Evolutionary conservation across 2,797 vertebrate species (phyloP).

Genomic region (Aeoliscus strigatus): DNA sequence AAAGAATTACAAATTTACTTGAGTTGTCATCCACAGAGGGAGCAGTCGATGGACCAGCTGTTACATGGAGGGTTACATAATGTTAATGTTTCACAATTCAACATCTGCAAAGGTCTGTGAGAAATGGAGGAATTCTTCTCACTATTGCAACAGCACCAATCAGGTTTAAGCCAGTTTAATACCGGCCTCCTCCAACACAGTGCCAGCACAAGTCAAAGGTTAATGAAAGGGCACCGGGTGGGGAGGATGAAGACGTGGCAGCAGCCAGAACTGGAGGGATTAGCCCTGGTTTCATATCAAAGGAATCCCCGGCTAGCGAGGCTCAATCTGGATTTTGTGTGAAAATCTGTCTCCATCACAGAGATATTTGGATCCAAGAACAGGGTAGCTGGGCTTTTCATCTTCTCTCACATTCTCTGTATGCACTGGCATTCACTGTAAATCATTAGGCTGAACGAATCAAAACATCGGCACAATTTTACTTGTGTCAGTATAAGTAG

Average conservation of each 20-base stretch:
- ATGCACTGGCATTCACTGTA: constrained; percentile 10
- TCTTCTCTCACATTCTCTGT: constrained; percentile 47
- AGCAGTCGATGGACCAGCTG: neutral
- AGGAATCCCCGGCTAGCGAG: constrained; percentile 66
- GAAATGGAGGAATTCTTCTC: constrained; percentile 59
- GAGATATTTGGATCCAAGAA: constrained; percentile 49
- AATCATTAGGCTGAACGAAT: constrained; percentile 7
- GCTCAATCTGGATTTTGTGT: constrained; percentile 70
- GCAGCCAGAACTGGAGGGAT: constrained; percentile 70
- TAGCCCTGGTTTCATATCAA: constrained; percentile 81
- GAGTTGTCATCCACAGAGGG: neutral
- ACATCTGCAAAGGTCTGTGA: constrained; percentile 67
- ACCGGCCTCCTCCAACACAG: constrained; percentile 74
- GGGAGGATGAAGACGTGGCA: constrained; percentile 78
- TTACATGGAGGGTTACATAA: constrained; percentile 56
- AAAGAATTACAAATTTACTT: no score
- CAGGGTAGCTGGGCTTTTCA: constrained; percentile 40
- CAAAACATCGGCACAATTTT: no score
- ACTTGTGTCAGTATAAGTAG: no score
- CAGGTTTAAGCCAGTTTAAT: constrained; percentile 74
- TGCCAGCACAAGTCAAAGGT: constrained; percentile 79
- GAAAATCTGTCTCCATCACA: constrained; percentile 72
- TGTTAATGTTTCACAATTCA: constrained; percentile 44
- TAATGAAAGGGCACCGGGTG: constrained; percentile 80
- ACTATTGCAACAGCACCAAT: constrained; percentile 54